Conservation (phyloP, 2,113 vertebrate genomes). For the Corvus cornix region DNA sequence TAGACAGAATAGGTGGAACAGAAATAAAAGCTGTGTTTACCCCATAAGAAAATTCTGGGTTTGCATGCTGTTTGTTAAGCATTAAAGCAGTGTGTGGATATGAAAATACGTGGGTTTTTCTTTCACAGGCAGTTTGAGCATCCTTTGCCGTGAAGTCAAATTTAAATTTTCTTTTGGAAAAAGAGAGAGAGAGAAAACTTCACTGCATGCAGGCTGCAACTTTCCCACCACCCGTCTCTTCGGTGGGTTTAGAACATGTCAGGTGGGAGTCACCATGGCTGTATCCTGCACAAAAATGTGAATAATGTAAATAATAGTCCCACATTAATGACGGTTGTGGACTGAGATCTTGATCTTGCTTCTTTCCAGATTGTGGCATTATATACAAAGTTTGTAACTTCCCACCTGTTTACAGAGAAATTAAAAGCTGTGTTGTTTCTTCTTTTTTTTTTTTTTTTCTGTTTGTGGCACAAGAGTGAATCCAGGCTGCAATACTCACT, state of each 20-base stretch:
- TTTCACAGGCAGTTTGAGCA: not conserved
- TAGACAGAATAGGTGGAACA: not conserved
- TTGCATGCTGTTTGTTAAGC: not conserved
- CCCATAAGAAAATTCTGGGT: not conserved
- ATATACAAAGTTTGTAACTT: not conserved
- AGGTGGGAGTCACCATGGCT: not conserved
- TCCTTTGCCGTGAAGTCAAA: not conserved
- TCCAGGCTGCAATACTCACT: not conserved
- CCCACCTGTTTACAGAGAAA: not conserved
- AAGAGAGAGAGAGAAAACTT: not conserved
- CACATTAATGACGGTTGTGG: not conserved
- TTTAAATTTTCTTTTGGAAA: not conserved
- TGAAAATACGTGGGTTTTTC: not conserved
- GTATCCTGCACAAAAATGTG: not conserved
- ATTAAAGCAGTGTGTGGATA: not conserved
- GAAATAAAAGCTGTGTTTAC: not conserved
- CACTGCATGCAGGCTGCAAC: not conserved
- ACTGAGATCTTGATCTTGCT: not conserved
- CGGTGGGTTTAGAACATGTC: not conserved
- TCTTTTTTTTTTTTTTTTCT: not conserved
- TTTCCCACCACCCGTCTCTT: rapidly evolving
- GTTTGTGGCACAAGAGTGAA: not conserved
- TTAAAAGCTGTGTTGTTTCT: not conserved
- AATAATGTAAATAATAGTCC: not conserved
- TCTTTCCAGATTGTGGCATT: not conserved